Percentiles rank a stretch among this genome's conserved stretches.
Evolutionary conservation across 1,140 invertebrate genomes (phyloP).

Genomic region (Drosophila rufa): DNA sequence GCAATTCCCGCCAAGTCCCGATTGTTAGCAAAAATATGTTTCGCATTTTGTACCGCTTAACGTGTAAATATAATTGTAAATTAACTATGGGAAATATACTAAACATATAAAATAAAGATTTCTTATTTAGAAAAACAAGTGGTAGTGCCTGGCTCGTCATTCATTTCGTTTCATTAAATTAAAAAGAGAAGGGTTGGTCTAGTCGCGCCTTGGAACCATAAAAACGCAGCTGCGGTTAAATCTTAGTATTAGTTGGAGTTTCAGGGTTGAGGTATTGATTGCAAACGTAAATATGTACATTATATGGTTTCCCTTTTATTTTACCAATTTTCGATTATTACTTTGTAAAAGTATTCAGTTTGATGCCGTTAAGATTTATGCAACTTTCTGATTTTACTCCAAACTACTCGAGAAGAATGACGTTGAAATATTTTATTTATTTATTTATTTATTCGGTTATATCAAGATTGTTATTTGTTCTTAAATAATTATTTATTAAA

Average conservation of each 20-base stretch:
- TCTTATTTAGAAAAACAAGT: constrained; percentile 24
- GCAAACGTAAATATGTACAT: no score
- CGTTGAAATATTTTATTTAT: neutral
- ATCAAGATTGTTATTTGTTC: no score
- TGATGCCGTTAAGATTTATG: neutral
- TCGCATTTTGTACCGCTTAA: constrained; percentile 49
- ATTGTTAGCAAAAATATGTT: constrained; percentile 69
- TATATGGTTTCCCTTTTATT: neutral
- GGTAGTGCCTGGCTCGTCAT: neutral
- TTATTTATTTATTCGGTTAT: no score
- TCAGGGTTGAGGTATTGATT: neutral
- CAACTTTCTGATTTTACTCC: neutral
- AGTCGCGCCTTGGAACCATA: neutral
- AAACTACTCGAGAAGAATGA: neutral
- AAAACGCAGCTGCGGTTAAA: neutral
- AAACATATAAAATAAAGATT: constrained; percentile 74
- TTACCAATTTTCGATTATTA: neutral
- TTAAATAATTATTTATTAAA: no score
- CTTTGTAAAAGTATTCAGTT: neutral
- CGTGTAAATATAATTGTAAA: constrained; percentile 61
- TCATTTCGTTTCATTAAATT: neutral
- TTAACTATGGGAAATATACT: constrained; percentile 43
- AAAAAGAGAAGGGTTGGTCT: neutral
- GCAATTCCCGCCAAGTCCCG: constrained; percentile 32
- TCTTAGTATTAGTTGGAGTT: neutral